Evolutionary conservation across 2,113 vertebrate species (phyloP), one percentile per base, ranked within the genome.

Genomic region (Ochotona princeps): DNA sequence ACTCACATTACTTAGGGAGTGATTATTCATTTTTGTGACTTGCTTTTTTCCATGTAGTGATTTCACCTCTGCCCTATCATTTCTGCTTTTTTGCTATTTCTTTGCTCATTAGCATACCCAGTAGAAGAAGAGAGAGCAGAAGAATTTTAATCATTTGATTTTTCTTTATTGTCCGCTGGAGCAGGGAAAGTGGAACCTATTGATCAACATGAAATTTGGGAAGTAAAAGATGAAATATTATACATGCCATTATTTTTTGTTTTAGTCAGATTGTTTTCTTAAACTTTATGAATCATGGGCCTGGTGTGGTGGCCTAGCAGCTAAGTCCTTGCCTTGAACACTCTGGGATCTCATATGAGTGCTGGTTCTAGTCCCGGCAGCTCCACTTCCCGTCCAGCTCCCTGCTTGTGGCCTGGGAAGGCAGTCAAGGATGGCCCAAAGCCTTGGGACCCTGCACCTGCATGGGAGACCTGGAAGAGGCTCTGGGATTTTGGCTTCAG

Each of bases 31-130:
- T 93, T 94, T 80, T 75, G 35, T 89, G 51, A 65, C 72, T 88
- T 96, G 32, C 20, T 82, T 86, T 84, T 25, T 91, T 81, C 74
- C 38, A 74, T 57, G 92, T 90, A 61, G 60, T 85, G 69, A 35
- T 26, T 90, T 89, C 13, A 94, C 38, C 28, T 91, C 78, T 94
- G 65, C 30, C 61, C 65, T 2, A 2, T 83, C 28, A 57, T 80
- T 80, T 15, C 57, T 15, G 3, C 5, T 32, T 73, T 73, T 91
- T 90, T 84, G 21, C 11, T 82, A 26, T 90, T 85, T 38, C 28
- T 60, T 4, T 92, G 11, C 23, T 86, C 57, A 84, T 90, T 92
- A 92, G n/a, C 28, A 73, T 47, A 15, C 35, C 21, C 38, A 82
- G 49, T 32, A 65, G 61, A 72, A 79, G 78, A 73, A 90, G 25